Percentiles rank a stretch among this genome's conserved stretches.
phyloP scores from a whole-genome alignment of 2,888 invertebrate species.

The Eristalinus sepulchralis region DNA sequence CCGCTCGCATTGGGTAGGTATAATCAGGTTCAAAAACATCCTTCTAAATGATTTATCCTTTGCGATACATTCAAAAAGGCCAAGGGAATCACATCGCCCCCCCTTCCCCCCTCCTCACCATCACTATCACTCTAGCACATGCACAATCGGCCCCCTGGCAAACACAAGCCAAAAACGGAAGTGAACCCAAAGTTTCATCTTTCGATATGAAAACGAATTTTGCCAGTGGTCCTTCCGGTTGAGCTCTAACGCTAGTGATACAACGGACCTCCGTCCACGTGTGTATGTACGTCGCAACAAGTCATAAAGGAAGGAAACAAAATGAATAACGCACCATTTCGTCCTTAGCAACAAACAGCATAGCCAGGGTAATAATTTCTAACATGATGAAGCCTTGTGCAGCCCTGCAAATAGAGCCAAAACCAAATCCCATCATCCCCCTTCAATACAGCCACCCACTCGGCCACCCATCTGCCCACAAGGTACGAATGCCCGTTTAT shows the following conservation, averaged over 20 bases:
- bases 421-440: neutral
- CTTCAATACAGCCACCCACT: neutral
- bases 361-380: slow-evolving; percentile 44
- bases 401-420: slow-evolving; percentile 28
- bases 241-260: slow-evolving; percentile 16
- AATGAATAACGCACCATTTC: slow-evolving; percentile 62
- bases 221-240: slow-evolving; percentile 26
- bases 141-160: neutral
- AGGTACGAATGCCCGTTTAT: neutral
- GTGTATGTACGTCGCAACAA: slow-evolving; percentile 15
- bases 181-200: slow-evolving; percentile 36
- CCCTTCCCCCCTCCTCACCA: neutral
- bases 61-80: neutral
- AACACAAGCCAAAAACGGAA: slow-evolving; percentile 9
- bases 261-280: neutral
- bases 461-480: neutral
- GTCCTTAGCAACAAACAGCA: slow-evolving; percentile 56
- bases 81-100: neutral
- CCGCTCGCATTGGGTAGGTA: neutral
- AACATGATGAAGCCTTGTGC: slow-evolving; percentile 39
- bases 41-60: neutral
- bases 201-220: slow-evolving; percentile 50
- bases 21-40: neutral
- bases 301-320: slow-evolving; percentile 56
- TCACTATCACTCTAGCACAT: no score